phyloP scores from a whole-genome alignment of 2,113 vertebrate genomes.

The Bambusicola thoracicus region DNA sequence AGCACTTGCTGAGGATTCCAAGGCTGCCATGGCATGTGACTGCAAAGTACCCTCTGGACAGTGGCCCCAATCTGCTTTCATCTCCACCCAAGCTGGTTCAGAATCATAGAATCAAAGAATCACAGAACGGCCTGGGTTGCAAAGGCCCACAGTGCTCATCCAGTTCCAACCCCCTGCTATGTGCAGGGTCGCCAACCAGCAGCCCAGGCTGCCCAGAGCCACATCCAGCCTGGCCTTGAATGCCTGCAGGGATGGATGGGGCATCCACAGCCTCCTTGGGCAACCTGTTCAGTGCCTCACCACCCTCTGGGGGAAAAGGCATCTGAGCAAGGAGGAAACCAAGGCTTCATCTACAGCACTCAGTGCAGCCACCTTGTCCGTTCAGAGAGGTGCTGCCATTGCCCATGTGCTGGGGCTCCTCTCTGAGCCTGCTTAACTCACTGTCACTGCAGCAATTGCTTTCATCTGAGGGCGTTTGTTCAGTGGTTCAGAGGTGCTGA shows the following conservation, averaged over 20 bases:
- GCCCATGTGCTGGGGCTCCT: neutral
- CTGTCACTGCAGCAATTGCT: neutral
- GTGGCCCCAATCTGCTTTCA: neutral
- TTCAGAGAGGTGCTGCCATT: neutral
- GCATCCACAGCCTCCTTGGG: too few relatives aligned
- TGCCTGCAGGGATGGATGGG: too few relatives aligned
- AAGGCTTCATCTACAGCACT: neutral
- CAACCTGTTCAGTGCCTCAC: too few relatives aligned
- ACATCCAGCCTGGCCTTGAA: too few relatives aligned
- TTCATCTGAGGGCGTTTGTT: neutral
- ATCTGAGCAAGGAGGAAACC: neutral
- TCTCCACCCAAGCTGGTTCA: neutral
- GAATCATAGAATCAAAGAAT: too few relatives aligned
- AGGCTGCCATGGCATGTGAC: neutral
- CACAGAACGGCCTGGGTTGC: too few relatives aligned
- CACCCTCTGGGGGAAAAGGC: too few relatives aligned
- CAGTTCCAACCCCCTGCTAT: too few relatives aligned
- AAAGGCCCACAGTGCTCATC: too few relatives aligned
- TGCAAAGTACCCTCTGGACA: neutral
- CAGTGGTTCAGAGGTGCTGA: neutral
- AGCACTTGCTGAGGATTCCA: neutral
- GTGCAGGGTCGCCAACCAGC: too few relatives aligned
- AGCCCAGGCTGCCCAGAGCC: too few relatives aligned
- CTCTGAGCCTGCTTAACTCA: neutral
- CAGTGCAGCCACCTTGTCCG: neutral